Conservation (phyloP, 2,113 vertebrate species). For the Triplophysa rosa region DNA sequence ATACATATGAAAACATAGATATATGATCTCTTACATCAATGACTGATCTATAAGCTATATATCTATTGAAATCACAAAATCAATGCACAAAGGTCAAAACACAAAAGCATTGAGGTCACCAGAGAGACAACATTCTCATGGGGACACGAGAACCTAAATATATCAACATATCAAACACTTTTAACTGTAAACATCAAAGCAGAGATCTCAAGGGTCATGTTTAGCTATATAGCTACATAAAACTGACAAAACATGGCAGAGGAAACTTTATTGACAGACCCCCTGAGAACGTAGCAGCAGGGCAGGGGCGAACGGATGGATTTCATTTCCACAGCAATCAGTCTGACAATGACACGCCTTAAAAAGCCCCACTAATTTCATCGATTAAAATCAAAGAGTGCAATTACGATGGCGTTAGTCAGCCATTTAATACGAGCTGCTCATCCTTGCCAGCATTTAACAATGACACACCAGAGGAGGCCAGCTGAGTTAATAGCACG, state of each 20-base stretch:
- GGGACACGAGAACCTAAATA: conserved; percentile 48
- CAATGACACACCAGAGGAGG: conserved; percentile 63
- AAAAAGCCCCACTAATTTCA: conserved; percentile 65
- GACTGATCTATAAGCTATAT: too few species aligned
- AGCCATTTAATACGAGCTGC: conserved; percentile 66
- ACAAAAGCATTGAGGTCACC: not conserved
- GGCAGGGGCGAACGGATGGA: not conserved
- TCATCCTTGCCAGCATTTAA: conserved; percentile 66
- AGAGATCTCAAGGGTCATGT: not conserved
- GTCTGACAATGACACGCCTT: conserved; percentile 63
- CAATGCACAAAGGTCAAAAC: too few species aligned
- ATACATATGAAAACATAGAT: too few species aligned
- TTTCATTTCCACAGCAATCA: conserved; percentile 51
- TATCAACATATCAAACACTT: conserved; percentile 24
- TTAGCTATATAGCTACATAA: not conserved
- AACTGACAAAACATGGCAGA: not conserved
- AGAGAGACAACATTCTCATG: not conserved
- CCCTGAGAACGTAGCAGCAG: conserved; percentile 5
- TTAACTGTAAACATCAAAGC: conserved; percentile 15
- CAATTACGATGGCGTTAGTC: conserved; percentile 70
- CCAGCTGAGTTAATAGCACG: conserved; percentile 66
- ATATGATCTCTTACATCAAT: too few species aligned
- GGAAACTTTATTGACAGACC: conserved; percentile 20
- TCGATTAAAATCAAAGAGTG: conserved; percentile 59
- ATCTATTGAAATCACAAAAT: too few species aligned